Base-by-base conservation (phyloP, 2,888 invertebrate species). In the Leptinotarsa haldemani region DNA sequence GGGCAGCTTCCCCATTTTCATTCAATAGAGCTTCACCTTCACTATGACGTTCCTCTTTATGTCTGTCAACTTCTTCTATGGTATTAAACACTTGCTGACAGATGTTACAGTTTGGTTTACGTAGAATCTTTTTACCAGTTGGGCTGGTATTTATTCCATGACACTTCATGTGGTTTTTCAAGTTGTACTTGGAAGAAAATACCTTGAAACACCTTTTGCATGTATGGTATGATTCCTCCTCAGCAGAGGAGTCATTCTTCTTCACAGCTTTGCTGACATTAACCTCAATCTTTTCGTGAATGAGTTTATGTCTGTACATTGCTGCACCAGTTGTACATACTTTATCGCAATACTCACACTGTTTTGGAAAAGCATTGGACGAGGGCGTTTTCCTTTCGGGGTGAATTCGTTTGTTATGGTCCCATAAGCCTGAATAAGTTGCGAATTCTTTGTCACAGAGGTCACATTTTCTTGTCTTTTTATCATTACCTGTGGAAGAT, bases 51-150 rank as follows among this genome's bases (percentile, higher is more conserved):
- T 90, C 87, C 73, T 89, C 89, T 77, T 90, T 91, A 76, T 91
- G 91, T 80, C 89, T 89, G 78, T 89, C 89, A 71, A 91, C 84
- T 1, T 89, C 89, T 5, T 90, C 87, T 66, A 88, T 83, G 1
- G 89, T 90, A 0, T 90, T 88, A 76, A 91, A 91, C 16, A 83
- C 89, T 83, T 91, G 91, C n/a, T 92, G 91, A 78, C 93, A 93
- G 64, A 90, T 88, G 75, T 92, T 91, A 83, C 93, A 93, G 56
- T 89, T 89, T 79, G 90, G 91, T 64, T 84, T 85, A 72, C 83
- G 84, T 13, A 78, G 71, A 20, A 83, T 82, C 63, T 82, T 82
- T 9, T 78, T 81, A 22, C 82, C 83, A 2, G 85, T 79, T 25
- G 83, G 84, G 7, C 85, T 80, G 25, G 84, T 84, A 77, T 86